Conservation (phyloP, 2,888 invertebrate genomes). For the Hoplodrina blanda region DNA sequence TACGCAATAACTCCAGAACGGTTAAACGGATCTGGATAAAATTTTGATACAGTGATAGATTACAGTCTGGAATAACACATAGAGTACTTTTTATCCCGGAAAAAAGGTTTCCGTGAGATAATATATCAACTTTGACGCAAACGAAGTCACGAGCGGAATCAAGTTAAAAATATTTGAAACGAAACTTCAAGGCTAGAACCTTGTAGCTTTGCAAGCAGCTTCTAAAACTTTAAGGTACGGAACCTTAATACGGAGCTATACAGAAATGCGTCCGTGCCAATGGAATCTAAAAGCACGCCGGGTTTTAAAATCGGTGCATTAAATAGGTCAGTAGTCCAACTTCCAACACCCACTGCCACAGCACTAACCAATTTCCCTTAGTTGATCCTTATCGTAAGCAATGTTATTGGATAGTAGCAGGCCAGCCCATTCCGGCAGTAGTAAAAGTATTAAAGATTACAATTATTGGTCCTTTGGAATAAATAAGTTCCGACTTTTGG, state of each 20-base stretch:
- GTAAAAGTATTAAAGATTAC: constrained; percentile 1
- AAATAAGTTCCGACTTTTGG: not conserved
- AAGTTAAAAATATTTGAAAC: too few species aligned
- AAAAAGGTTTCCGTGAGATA: too few species aligned
- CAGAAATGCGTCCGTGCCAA: constrained; percentile 37
- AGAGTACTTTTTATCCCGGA: too few species aligned
- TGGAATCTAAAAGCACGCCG: constrained; percentile 27
- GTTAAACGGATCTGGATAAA: too few species aligned
- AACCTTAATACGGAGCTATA: not conserved
- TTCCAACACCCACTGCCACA: constrained; percentile 21
- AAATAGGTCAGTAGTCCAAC: constrained; percentile 53
- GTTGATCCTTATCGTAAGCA: constrained; percentile 55
- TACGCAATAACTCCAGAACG: too few species aligned
- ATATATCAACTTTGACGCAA: too few species aligned
- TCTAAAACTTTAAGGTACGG: constrained; percentile 2
- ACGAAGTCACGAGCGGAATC: too few species aligned
- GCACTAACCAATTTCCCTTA: constrained; percentile 55
- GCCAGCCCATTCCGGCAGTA: not conserved
- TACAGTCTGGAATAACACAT: too few species aligned
- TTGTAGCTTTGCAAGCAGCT: not conserved
- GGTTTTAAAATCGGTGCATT: constrained; percentile 32
- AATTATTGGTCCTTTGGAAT: not conserved
- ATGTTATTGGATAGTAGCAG: constrained; percentile 20
- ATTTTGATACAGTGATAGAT: too few species aligned
- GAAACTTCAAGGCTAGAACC: too few species aligned